Percentiles rank a stretch among this genome's conserved stretches.
phyloP scores from a whole-genome alignment of 2,888 invertebrate species.

The Rhagium mordax region DNA sequence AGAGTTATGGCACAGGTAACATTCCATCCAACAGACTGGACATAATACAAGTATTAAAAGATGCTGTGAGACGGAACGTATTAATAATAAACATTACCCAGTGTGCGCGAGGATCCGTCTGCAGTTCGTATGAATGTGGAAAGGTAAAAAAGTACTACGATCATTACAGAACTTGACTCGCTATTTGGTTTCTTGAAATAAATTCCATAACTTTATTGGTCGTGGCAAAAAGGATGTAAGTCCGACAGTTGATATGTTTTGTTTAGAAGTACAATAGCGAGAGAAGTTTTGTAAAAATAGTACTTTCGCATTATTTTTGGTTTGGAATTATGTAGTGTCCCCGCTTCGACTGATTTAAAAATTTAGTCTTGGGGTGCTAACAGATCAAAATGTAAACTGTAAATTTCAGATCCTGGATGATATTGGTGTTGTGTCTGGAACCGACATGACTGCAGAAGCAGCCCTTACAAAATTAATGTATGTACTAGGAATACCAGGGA shows the following conservation, averaged over 20 bases:
- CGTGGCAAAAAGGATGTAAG: too few species aligned
- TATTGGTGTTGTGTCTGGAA: constrained; percentile 84
- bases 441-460: constrained; percentile 95
- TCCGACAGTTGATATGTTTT: too few species aligned
- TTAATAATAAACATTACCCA: constrained; percentile 95
- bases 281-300: too few species aligned
- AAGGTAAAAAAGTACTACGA: constrained; percentile 75
- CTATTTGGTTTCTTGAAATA: too few species aligned
- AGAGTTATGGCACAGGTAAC: constrained; percentile 96
- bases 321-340: too few species aligned
- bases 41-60: constrained; percentile 79
- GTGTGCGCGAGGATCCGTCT: constrained; percentile 87
- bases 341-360: too few species aligned
- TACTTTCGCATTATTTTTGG: too few species aligned
- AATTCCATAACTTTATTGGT: too few species aligned
- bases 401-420: constrained; percentile 73
- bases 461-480: constrained; percentile 93
- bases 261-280: too few species aligned
- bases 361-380: too few species aligned
- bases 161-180: too few species aligned
- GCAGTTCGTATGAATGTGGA: constrained; percentile 86
- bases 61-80: constrained; percentile 83
- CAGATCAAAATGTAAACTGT: too few species aligned
- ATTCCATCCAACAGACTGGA: constrained; percentile 89
- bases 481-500: constrained; percentile 84